Percentiles rank a stretch among this genome's conserved stretches.
phyloP scores from a whole-genome alignment of 2,113 vertebrate species.

The Setophaga kirtlandii region DNA sequence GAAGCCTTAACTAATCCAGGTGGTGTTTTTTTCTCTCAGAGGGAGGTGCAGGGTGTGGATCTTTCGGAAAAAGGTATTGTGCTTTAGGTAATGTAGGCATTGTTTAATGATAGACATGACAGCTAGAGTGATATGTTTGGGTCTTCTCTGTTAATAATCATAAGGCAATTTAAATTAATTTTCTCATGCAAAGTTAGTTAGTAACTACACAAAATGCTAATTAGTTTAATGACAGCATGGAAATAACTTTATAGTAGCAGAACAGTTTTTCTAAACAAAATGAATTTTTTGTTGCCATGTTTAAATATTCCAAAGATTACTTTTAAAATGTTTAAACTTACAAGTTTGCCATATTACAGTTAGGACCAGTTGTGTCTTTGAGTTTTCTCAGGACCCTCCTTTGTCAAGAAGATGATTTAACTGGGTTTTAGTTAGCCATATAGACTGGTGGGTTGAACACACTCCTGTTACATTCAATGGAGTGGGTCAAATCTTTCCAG shows the following conservation, averaged over 20 bases:
- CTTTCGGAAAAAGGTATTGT: slow-evolving; percentile 10
- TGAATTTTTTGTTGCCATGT: not conserved
- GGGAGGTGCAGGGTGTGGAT: slow-evolving; percentile 43
- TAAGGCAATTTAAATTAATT: not conserved
- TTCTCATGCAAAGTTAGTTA: not conserved
- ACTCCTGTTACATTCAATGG: rapidly evolving
- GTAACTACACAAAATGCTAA: not conserved
- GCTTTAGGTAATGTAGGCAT: slow-evolving; percentile 17
- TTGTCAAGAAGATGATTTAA: not conserved
- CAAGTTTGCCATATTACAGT: not conserved
- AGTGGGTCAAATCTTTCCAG: not conserved
- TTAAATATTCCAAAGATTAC: not conserved
- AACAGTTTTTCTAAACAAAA: not conserved
- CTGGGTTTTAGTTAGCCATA: not conserved
- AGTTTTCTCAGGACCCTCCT: not conserved
- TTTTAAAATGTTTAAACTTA: not conserved
- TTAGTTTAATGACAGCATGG: not conserved
- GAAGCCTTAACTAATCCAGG: slow-evolving; percentile 61
- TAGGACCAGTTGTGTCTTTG: not conserved
- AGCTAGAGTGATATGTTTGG: not conserved
- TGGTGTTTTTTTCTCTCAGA: slow-evolving; percentile 37
- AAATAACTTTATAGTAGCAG: not conserved
- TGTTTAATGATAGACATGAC: not conserved
- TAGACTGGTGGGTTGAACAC: not conserved
- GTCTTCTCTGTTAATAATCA: not conserved